Conservation (phyloP, 2,888 invertebrate genomes). For the Brachypalpus laphriformis region DNA sequence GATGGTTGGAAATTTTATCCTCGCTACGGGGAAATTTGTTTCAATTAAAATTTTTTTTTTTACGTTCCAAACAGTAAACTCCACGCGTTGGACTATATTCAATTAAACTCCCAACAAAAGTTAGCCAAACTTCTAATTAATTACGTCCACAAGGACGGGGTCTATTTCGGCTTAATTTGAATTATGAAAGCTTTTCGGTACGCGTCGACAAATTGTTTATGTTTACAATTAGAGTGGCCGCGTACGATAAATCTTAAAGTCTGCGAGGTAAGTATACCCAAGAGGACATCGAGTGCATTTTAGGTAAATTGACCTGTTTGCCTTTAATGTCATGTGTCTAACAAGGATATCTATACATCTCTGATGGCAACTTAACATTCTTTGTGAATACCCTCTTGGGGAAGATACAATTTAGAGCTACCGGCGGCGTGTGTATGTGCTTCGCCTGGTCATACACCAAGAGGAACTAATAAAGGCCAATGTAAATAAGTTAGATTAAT, state of each 20-base stretch:
- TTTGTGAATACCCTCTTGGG: neutral
- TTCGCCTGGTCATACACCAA: neutral
- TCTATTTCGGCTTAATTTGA: neutral
- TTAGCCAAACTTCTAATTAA: conserved; percentile 13
- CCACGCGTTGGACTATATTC: conserved; percentile 4
- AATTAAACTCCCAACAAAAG: conserved; percentile 15
- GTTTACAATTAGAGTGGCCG: neutral
- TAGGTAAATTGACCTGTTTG: neutral
- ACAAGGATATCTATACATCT: neutral
- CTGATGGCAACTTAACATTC: neutral
- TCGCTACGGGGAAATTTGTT: neutral
- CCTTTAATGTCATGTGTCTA: neutral
- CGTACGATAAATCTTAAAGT: neutral
- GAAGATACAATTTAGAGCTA: neutral
- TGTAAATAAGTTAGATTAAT: conserved; percentile 39
- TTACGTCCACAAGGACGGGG: conserved; percentile 9
- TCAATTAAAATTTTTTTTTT: conserved; percentile 20
- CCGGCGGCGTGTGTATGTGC: neutral
- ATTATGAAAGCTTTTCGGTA: conserved; percentile 7
- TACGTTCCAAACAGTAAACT: neutral
- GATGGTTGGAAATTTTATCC: neutral
- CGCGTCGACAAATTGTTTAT: conserved; percentile 5
- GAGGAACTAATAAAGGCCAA: conserved; percentile 16
- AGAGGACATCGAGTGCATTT: neutral
- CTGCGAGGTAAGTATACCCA: neutral